Base-by-base conservation (phyloP, 1,140 invertebrate species). In the Ephestia elutella region DNA sequence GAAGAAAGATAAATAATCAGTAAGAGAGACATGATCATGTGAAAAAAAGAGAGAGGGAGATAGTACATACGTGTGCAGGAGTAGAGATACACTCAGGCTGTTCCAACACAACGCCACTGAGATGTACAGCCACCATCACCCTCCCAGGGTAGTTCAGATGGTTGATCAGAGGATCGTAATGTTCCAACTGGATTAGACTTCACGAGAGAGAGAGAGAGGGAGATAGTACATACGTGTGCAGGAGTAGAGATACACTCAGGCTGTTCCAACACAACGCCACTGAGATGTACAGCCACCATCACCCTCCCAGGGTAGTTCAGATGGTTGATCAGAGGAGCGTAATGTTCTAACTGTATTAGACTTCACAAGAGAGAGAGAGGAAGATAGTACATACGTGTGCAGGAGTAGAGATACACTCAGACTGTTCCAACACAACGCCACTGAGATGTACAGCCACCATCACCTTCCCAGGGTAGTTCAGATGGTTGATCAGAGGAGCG, bases 221-320 rank as follows among this genome's bases (percentile, higher is more conserved):
- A 11, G 32, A 4, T 44, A 8, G 11, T n/a, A 81, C 83, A 80
- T 11, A 89, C 88, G 73, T 89, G 82, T 49, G 99, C 96, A 57
- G 95, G 94, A 0, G 94, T 95, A n/a, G 95, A 92, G 69, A 99
- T 94, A 7, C 92, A 82, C 0, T 96, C 98, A 18, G 85, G 80
- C 50, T 75, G 83, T 38, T 98, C 96, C 49, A 99, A 86, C 21
- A 95, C 95, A 89, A 96, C 97, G 61, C 93, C 94, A 57, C 97
- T 92, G 49, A 99, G 90, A 82, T 97, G 97, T 18, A 95, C 92
- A 18, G 96, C 95, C 65, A 99, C 92, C 20, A 94, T 90, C 79
- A 97, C 96, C 57, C 97, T 89, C 0, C 97, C 98, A 48, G 94
- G 92, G 66, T 95, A 97, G 87, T 99, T 97, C 75, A 99, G 94